Conservation (phyloP, 2,113 vertebrate species). For the Malurus melanocephalus region DNA sequence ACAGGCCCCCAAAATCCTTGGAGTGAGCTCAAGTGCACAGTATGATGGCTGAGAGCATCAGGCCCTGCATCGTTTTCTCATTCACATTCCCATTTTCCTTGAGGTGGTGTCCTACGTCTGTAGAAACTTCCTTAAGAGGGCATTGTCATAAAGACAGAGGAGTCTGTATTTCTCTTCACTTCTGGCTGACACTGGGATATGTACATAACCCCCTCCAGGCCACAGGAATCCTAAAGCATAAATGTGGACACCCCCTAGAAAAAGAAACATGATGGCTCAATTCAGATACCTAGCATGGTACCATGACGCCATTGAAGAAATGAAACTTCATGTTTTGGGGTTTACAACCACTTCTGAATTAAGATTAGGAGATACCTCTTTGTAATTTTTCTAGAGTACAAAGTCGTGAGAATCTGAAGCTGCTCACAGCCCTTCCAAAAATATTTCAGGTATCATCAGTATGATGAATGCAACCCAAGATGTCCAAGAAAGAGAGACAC, state of each 20-base stretch:
- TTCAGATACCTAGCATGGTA: neutral
- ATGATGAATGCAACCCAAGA: slow-evolving; percentile 74
- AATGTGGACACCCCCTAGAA: neutral
- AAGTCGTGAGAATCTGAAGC: slow-evolving; percentile 74
- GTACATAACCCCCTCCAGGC: neutral
- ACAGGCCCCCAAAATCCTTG: neutral
- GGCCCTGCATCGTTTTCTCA: neutral
- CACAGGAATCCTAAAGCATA: neutral
- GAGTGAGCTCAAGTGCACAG: neutral
- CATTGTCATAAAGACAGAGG: neutral
- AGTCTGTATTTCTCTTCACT: neutral
- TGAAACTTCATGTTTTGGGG: neutral
- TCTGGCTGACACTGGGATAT: neutral
- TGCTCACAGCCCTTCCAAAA: slow-evolving; percentile 73
- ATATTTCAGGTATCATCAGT: slow-evolving; percentile 55
- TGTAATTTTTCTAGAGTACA: slow-evolving; percentile 75
- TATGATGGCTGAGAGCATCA: rapidly evolving
- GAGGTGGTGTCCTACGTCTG: neutral
- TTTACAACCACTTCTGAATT: neutral
- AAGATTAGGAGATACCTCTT: slow-evolving; percentile 15
- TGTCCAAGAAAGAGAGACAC: slow-evolving; percentile 76
- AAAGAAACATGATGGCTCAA: neutral
- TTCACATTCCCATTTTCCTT: neutral
- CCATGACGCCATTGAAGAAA: neutral
- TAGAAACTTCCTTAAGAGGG: neutral